A percentile compares a stretch with the other conserved stretches of the same genome.
phyloP scores from a whole-genome alignment of 2,113 vertebrate genomes.

The Nyctibius bracteatus region DNA sequence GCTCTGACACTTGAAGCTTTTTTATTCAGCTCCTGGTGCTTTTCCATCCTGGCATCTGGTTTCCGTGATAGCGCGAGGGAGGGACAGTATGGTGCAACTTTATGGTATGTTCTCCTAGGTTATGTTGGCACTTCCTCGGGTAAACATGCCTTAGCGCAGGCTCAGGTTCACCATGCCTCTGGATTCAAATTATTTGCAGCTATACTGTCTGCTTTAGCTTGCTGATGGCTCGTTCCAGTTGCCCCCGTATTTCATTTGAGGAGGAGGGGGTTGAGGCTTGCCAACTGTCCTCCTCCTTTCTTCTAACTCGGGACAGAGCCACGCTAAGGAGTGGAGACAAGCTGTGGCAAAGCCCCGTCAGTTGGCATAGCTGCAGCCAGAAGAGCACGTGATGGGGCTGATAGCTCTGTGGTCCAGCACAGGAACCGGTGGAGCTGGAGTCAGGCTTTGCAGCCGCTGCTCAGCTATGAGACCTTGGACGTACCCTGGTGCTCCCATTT shows the following conservation, averaged over 20 bases:
- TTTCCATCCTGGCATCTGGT: conserved; percentile 12
- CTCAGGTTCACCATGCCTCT: not conserved
- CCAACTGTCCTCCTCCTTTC: not conserved
- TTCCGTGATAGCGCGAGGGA: not conserved
- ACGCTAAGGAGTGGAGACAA: not conserved
- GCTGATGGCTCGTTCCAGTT: not conserved
- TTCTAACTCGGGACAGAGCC: not conserved
- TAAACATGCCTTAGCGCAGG: not conserved
- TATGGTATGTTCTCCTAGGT: conserved; percentile 2
- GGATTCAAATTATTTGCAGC: not conserved
- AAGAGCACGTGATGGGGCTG: not conserved
- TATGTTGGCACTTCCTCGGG: not conserved
- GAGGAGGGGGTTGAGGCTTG: not conserved
- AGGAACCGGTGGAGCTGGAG: not conserved
- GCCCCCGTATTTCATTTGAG: not conserved
- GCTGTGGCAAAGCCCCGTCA: not conserved
- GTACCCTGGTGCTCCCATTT: not conserved
- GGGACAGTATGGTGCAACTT: not conserved
- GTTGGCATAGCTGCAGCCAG: not conserved
- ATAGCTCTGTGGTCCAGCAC: rapidly evolving
- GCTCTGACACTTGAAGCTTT: not conserved
- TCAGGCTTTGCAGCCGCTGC: not conserved
- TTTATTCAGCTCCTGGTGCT: conserved; percentile 12
- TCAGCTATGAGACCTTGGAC: not conserved
- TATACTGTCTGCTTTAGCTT: not conserved